Percentiles rank a stretch among this genome's conserved stretches.
phyloP scores from a whole-genome alignment of 2,113 vertebrate genomes.

The Albula goreensis region DNA sequence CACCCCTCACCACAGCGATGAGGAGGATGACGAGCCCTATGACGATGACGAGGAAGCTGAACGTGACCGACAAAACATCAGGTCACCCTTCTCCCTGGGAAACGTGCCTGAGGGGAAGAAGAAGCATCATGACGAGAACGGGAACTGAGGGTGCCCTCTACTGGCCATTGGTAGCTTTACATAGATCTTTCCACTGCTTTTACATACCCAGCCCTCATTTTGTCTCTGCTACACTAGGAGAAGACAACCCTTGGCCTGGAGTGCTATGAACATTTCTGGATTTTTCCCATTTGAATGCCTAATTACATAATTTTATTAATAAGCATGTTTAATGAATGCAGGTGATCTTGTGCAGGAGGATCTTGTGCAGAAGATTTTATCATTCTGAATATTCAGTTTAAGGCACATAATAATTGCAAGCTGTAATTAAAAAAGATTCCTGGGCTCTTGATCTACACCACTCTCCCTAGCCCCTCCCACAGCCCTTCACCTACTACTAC shows the following conservation, averaged over 20 bases:
- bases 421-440: neutral
- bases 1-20: constrained; percentile 86
- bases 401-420: too few relatives aligned
- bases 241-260: too few relatives aligned
- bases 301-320: too few relatives aligned
- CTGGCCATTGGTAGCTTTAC: neutral
- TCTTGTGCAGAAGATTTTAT: too few relatives aligned
- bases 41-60: constrained; percentile 91
- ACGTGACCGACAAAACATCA: constrained; percentile 88
- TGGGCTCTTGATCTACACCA: neutral
- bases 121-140: constrained; percentile 76
- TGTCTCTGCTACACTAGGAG: too few relatives aligned
- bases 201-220: neutral
- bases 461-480: neutral
- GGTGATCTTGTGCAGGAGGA: too few relatives aligned
- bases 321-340: too few relatives aligned
- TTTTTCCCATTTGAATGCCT: too few relatives aligned
- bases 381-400: too few relatives aligned
- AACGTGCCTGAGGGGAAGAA: constrained; percentile 70
- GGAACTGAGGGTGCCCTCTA: constrained; percentile 58
- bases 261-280: too few relatives aligned
- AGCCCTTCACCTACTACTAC: too few relatives aligned
- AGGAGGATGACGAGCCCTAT: constrained; percentile 79
- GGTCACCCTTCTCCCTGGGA: constrained; percentile 75
- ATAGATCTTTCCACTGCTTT: neutral